Conservation (phyloP, 2,797 vertebrate genomes). For the Melanotaenia trifasciata region DNA sequence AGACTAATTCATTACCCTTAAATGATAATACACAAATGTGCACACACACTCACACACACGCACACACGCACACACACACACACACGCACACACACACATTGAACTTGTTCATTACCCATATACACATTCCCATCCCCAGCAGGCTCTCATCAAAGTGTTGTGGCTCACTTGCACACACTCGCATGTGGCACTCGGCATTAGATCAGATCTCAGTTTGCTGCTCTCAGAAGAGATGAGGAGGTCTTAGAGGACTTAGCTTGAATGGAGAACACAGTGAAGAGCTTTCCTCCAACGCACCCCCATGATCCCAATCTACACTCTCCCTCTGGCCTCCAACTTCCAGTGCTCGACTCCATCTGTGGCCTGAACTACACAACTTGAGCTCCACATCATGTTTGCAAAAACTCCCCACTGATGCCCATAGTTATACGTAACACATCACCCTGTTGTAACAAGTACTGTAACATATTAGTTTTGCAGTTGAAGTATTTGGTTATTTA, state of each 20-base stretch:
- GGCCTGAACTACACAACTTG: slow-evolving; percentile 33
- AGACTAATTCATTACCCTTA: slow-evolving; percentile 63
- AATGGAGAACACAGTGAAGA: slow-evolving; percentile 78
- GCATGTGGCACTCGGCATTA: slow-evolving; percentile 80
- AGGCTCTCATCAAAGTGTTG: slow-evolving; percentile 74
- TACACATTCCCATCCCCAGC: slow-evolving; percentile 62
- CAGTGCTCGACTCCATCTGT: slow-evolving; percentile 59
- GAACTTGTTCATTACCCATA: slow-evolving; percentile 50
- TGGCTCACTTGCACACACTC: slow-evolving; percentile 58
- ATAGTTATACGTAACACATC: not conserved
- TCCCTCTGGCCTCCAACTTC: slow-evolving; percentile 49
- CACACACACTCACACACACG: not conserved
- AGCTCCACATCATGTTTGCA: not conserved
- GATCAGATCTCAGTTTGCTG: slow-evolving; percentile 80
- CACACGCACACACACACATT: not conserved
- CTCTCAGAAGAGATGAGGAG: slow-evolving; percentile 79
- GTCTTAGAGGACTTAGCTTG: slow-evolving; percentile 77
- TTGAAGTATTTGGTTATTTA: not conserved
- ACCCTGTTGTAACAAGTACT: not conserved
- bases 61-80: not conserved
- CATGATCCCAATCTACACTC: slow-evolving; percentile 74
- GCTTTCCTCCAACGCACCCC: slow-evolving; percentile 64
- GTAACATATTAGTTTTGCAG: not conserved
- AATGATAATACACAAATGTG: slow-evolving; percentile 50
- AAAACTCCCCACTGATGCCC: slow-evolving; percentile 14